Base-by-base conservation (phyloP, 2,888 invertebrate species). In the Drosophila fungiperda region DNA sequence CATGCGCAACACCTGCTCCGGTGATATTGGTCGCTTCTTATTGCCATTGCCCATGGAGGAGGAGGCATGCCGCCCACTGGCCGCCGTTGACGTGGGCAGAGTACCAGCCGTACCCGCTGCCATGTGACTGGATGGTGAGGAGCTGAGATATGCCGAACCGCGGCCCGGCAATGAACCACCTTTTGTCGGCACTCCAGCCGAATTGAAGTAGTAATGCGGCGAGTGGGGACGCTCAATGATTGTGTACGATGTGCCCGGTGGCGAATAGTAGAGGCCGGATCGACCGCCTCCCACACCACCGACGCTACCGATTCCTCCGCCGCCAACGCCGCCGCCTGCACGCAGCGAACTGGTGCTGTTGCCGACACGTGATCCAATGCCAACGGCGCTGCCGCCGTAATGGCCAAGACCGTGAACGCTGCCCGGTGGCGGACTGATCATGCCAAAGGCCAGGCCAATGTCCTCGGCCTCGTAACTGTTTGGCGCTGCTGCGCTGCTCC, bases 191-290 rank as follows among this genome's bases (percentile, higher is more conserved):
- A 91, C 93, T 35, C 93, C 93, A 40, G 93, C 93, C 73, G 93
- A 92, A 90, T 93, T 93, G 80, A 92, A 95, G 68, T 93, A 93
- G 78, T 95, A 94, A 92, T 95, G 95, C 83, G 96, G 95, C 62
- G 94, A 94, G 93, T 96, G 96, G 88, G 96, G 96, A 76, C 97
- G 94, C 94, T 97, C 97, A 90, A 97, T 96, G 93, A 97, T 97
- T 91, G 97, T 97, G 93, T 97, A 97, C 68, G 97, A 97, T 80
- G 97, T 97, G 76, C 97, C 97, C 35, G 97, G 97, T 67, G 97
- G 97, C 78, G 97, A 97, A 93, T 97, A 97, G 93, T 97, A 97
- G 78, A 96, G 94, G 78, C 96, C 95, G 80, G 96, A 95, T 55
- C 96, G 95, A 78, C 95, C 94, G 26, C 82, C 85, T 17, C 74